Evolutionary conservation across 2,113 vertebrate genomes (phyloP).

Genomic region (Oreochromis spilurus): DNA sequence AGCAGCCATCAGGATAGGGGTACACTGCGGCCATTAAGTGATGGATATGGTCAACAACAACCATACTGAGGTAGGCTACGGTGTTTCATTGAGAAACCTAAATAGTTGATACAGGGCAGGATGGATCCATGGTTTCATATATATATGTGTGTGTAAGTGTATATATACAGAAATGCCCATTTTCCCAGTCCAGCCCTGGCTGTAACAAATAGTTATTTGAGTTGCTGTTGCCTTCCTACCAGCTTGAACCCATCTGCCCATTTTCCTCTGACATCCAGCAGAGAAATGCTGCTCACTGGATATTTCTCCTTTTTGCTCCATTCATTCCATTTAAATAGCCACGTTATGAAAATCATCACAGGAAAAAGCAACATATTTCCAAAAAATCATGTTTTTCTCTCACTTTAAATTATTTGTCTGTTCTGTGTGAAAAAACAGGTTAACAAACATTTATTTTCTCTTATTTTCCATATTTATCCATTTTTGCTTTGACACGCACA

Average conservation of each 20-base stretch:
- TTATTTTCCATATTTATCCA: background rate
- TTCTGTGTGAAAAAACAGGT: background rate
- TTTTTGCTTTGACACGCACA: background rate
- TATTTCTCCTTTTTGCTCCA: background rate
- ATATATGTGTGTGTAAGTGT: background rate
- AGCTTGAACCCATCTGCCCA: background rate
- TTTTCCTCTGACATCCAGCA: background rate
- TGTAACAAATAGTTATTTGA: background rate
- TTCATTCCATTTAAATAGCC: background rate
- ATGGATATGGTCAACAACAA: background rate
- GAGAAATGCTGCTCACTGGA: background rate
- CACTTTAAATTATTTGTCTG: background rate
- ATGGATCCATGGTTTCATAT: background rate
- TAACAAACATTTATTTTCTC: background rate
- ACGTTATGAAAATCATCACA: background rate
- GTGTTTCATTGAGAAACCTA: background rate
- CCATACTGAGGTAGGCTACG: background rate
- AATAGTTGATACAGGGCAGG: background rate
- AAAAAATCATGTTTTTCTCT: background rate
- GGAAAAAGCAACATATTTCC: background rate
- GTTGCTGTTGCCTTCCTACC: background rate
- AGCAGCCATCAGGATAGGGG: background rate
- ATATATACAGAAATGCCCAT: background rate
- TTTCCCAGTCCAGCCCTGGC: rapidly evolving
- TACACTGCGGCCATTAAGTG: background rate